Evolutionary conservation across 2,113 vertebrate genomes (phyloP).

Genomic region (Megalops atlanticus): DNA sequence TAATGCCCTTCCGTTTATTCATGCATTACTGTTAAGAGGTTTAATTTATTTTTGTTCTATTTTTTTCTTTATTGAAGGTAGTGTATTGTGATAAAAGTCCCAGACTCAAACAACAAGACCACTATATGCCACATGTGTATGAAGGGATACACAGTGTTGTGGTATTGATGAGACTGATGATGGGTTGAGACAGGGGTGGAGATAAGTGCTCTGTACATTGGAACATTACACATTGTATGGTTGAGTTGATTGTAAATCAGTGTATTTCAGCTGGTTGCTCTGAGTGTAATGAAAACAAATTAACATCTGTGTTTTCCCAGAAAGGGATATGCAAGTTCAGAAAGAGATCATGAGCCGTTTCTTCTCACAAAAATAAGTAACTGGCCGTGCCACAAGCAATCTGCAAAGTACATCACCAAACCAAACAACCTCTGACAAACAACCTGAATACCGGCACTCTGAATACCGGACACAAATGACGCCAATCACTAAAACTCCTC

Average conservation of each 20-base stretch:
- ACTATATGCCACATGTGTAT: too few species aligned
- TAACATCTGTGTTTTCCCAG: slow-evolving; percentile 52
- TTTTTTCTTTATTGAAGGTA: not conserved
- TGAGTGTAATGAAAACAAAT: slow-evolving; percentile 68
- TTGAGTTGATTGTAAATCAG: slow-evolving; percentile 42
- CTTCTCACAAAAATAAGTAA: slow-evolving; percentile 53
- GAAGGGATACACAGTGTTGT: too few species aligned
- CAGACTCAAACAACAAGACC: too few species aligned
- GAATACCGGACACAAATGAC: too few species aligned
- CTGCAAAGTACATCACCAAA: slow-evolving; percentile 50
- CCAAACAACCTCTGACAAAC: too few species aligned
- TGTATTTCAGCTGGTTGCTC: slow-evolving; percentile 48
- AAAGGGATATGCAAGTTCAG: slow-evolving; percentile 46
- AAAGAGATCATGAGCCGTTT: slow-evolving; percentile 50
- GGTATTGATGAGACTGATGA: too few species aligned
- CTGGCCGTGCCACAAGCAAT: slow-evolving; percentile 52
- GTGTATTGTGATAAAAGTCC: not conserved
- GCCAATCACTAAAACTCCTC: too few species aligned
- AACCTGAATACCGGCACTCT: too few species aligned
- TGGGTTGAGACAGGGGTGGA: too few species aligned
- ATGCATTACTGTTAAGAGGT: not conserved
- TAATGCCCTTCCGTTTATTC: not conserved
- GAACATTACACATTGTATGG: slow-evolving; percentile 31
- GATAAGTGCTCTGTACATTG: slow-evolving; percentile 32
- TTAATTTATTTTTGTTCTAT: not conserved